Evolutionary conservation across 2,888 invertebrate species (phyloP).

Genomic region (Monoplex corrugatus): DNA sequence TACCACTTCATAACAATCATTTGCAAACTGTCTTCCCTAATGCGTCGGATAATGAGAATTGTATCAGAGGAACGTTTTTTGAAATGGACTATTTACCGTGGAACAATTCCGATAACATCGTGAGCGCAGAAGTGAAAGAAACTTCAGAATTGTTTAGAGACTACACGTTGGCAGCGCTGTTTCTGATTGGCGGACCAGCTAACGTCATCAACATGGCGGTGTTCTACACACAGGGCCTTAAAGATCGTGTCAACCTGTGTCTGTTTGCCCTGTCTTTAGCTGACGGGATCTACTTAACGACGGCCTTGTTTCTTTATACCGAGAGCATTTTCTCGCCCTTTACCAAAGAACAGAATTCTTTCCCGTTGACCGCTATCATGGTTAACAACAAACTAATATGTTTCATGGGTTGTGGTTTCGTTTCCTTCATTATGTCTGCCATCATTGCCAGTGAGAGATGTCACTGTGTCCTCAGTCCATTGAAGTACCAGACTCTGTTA

Average conservation of each 20-base stretch:
- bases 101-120: conserved; percentile 6
- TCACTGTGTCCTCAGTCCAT: background rate
- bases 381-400: background rate
- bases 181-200: conserved; percentile 15
- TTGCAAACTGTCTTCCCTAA: background rate
- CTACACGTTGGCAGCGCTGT: background rate
- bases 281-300: background rate
- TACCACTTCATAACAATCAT: background rate
- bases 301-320: background rate
- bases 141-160: background rate
- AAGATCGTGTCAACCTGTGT: background rate
- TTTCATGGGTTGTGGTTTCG: background rate
- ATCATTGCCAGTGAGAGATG: conserved; percentile 10
- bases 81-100: background rate
- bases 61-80: too few relatives aligned
- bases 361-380: background rate
- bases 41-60: too few relatives aligned
- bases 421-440: background rate
- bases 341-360: background rate
- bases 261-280: background rate
- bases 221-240: conserved; percentile 19
- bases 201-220: conserved; percentile 36
- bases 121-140: background rate
- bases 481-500: background rate
- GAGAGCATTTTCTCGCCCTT: background rate